Base-by-base conservation (phyloP, 2,113 vertebrate species). In the Scopus umbretta region DNA sequence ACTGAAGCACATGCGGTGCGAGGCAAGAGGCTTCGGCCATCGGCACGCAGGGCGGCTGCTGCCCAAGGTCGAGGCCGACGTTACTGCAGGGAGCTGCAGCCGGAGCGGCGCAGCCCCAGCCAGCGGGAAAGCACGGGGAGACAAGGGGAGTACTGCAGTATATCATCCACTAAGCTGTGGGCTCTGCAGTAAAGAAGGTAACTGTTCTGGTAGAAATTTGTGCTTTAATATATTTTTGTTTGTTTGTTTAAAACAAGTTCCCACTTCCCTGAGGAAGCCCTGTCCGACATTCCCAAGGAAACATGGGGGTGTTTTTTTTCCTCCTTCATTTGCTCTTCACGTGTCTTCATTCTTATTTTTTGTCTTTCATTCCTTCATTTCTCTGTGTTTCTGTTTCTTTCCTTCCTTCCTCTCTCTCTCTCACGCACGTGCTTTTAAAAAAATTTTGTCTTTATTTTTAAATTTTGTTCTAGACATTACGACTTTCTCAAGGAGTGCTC, bases 141-240 rank as follows among this genome's bases (percentile, higher is more conserved):
- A 88, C 88, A 82, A 80, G 58, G 80, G 83, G 49, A 74, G 52
- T 65, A 59, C 95, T 95, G 97, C 56, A 22, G 78, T 72, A 29
- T 47, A 36, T 59, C 76, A 79, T 96, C 95, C 95, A 92, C 94
- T 79, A 90, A 80, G 91, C 56, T 49, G 95, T 86, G 83, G 91
- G 90, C 93, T 98, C 98, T 87, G 84, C 93, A 96, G 97, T 96
- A 98, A 98, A 98, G 97, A 98, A 98, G 97, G 97, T 98, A 98
- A 98, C 94, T 97, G 98, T 98, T 98, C 92, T 65, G 76, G 96
- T 98, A 98, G 97, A 98, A 98, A 98, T 97, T 98, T 98, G 98
- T 98, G 98, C 98, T 98, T 98, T 98, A 98, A 97, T 98, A 98
- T 95, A 96, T 95, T 97, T 96, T 92, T 96, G 90, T 96, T 94